Evolutionary conservation across 2,113 vertebrate genomes (phyloP), one percentile per base, ranked within the genome.

Genomic region (Alaudala cheleensis): DNA sequence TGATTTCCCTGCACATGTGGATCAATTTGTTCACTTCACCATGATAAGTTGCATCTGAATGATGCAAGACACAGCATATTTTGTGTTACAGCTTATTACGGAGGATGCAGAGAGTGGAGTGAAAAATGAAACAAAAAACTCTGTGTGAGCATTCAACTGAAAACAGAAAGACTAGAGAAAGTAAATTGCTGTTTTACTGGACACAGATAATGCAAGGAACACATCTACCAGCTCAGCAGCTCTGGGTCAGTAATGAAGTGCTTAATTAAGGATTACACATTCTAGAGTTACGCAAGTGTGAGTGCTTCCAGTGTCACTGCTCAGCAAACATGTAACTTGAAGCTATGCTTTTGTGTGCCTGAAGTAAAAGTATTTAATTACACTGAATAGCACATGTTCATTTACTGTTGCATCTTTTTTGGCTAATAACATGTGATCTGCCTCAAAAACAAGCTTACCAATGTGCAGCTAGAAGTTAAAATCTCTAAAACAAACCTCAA

Each of bases 401-500:
- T 74, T 83, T 69, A n/a, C 20, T 40, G 2, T 4, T 44, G 19
- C 2, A 11, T 57, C 24, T 66, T 42, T 53, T 72, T 42, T 24
- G 11, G 42, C 49, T 64, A 88, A 53, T 34, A 62, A 66, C 19
- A 29, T n/a, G 45, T 22, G 47, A 34, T 51, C 45, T 85, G 33
- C 31, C 81, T 78, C 56, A 82, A 60, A 74, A 57, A 37, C 25
- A 51, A 64, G 25, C 10, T 67, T 47, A 61, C 14, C 24, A 56
- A 33, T 4, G 6, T 9, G 29, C 37, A 81, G n/a, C 40, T 56
- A 34, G 42, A 74, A 34, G 28, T 57, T 56, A 87, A 47, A 92
- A 74, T 34, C 26, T 71, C 34, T 37, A 14, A 54, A 73, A 61
- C 88, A 76, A 81, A 99, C 99, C 97, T 99, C 97, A 0, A 98